A percentile compares a stretch with the other conserved stretches of the same genome.
Evolutionary conservation across 2,888 invertebrate genomes (phyloP).

Genomic region (Muschampia plurimacula): DNA sequence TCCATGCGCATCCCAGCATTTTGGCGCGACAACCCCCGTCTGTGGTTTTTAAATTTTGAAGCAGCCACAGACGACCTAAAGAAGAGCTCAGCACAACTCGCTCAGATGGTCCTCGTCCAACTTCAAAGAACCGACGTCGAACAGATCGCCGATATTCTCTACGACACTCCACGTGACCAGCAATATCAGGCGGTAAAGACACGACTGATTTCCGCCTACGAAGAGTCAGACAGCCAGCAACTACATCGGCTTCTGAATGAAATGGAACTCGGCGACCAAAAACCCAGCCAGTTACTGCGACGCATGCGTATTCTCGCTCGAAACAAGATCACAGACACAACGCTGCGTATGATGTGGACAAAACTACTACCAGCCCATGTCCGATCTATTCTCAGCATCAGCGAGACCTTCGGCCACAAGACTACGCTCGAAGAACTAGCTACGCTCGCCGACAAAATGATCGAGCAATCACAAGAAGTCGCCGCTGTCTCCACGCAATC

Average conservation of each 20-base stretch:
- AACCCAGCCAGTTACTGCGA: slow-evolving; percentile 44
- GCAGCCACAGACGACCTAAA: slow-evolving; percentile 4
- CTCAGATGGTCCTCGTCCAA: not conserved
- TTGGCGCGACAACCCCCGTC: slow-evolving; percentile 7
- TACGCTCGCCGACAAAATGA: slow-evolving; percentile 33
- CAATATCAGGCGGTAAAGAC: not conserved
- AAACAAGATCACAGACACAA: slow-evolving; percentile 42
- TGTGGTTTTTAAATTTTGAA: not conserved
- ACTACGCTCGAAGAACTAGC: slow-evolving; percentile 37
- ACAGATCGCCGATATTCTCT: slow-evolving; percentile 8
- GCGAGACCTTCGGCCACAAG: slow-evolving; percentile 28
- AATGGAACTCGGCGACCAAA: slow-evolving; percentile 46
- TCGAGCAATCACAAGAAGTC: slow-evolving; percentile 27
- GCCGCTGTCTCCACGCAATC: slow-evolving; percentile 5
- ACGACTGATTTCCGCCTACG: not conserved
- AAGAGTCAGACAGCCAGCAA: slow-evolving; percentile 40
- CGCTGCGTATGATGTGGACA: slow-evolving; percentile 44
- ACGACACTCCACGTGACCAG: not conserved
- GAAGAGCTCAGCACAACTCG: slow-evolving; percentile 3
- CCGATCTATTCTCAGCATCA: slow-evolving; percentile 29
- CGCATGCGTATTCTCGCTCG: slow-evolving; percentile 41
- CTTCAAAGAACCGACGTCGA: not conserved
- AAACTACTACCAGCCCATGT: slow-evolving; percentile 40
- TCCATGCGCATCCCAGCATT: not conserved
- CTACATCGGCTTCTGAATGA: slow-evolving; percentile 43